Conservation (phyloP, 2,888 invertebrate genomes). For the Drosophila rellima region DNA sequence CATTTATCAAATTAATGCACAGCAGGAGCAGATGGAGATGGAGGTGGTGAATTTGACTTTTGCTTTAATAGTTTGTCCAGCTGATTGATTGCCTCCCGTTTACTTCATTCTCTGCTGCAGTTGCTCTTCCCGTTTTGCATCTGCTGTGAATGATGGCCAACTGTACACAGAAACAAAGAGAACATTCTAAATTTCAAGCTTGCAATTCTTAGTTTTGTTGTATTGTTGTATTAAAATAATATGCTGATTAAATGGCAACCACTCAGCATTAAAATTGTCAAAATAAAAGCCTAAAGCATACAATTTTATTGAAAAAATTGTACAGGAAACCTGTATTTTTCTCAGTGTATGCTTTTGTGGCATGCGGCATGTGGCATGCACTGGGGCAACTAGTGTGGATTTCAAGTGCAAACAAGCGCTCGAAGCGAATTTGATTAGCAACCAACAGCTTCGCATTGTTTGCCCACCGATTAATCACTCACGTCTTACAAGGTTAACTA, state of each 20-base stretch:
- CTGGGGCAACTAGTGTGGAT: conserved; percentile 39
- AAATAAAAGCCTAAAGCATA: too few relatives aligned
- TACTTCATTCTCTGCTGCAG: conserved; percentile 5
- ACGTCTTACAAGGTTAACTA: not conserved
- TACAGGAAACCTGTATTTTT: too few relatives aligned
- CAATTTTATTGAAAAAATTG: too few relatives aligned
- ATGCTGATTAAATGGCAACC: too few relatives aligned
- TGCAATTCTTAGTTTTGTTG: too few relatives aligned
- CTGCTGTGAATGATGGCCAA: conserved; percentile 51
- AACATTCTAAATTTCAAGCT: too few relatives aligned
- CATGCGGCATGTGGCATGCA: conserved; percentile 33
- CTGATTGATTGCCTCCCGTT: conserved; percentile 65
- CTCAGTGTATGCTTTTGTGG: too few relatives aligned
- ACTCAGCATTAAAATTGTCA: too few relatives aligned
- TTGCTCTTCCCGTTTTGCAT: conserved; percentile 20
- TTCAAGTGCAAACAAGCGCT: conserved; percentile 64
- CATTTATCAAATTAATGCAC: conserved; percentile 34
- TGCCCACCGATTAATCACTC: conserved; percentile 45
- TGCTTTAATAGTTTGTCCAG: conserved; percentile 59
- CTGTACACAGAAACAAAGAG: not conserved
- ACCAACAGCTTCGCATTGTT: conserved; percentile 40
- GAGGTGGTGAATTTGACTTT: conserved; percentile 14
- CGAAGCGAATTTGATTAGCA: conserved; percentile 52
- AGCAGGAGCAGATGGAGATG: conserved; percentile 1
- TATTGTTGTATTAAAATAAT: too few relatives aligned